Conservation (phyloP, 1,140 invertebrate species). For the Eubasilissa regina region DNA sequence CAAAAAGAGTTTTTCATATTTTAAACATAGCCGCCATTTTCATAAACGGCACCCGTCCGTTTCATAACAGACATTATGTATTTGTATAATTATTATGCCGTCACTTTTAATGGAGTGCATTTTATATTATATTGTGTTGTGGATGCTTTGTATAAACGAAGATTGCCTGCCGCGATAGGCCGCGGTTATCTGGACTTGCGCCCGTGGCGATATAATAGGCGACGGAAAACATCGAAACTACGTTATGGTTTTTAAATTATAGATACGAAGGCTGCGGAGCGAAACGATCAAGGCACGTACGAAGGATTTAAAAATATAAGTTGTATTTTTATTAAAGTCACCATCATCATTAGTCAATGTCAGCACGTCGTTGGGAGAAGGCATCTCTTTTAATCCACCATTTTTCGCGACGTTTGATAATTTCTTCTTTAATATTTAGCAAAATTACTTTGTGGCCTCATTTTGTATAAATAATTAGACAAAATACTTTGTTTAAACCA, state of each 20-base stretch:
- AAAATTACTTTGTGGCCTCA: too few relatives aligned
- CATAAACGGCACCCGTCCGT: neutral
- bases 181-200: slow-evolving; percentile 32
- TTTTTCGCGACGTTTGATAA: too few relatives aligned
- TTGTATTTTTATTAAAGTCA: too few relatives aligned
- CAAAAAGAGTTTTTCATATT: too few relatives aligned
- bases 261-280: neutral
- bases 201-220: slow-evolving; percentile 24
- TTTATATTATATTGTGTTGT: slow-evolving; percentile 20
- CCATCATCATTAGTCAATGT: too few relatives aligned
- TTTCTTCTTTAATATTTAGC: too few relatives aligned
- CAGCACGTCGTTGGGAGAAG: too few relatives aligned
- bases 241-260: slow-evolving; percentile 53
- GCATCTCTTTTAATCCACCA: too few relatives aligned
- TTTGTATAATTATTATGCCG: too few relatives aligned
- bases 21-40: neutral
- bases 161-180: neutral
- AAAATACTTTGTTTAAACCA: too few relatives aligned
- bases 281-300: neutral
- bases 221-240: slow-evolving; percentile 50
- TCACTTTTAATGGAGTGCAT: slow-evolving; percentile 17
- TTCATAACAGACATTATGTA: neutral
- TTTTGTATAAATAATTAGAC: too few relatives aligned
- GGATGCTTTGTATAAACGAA: neutral
- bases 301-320: too few relatives aligned